Evolutionary conservation across 1,140 invertebrate genomes (phyloP).

Genomic region (Scaptomyza hsui): DNA sequence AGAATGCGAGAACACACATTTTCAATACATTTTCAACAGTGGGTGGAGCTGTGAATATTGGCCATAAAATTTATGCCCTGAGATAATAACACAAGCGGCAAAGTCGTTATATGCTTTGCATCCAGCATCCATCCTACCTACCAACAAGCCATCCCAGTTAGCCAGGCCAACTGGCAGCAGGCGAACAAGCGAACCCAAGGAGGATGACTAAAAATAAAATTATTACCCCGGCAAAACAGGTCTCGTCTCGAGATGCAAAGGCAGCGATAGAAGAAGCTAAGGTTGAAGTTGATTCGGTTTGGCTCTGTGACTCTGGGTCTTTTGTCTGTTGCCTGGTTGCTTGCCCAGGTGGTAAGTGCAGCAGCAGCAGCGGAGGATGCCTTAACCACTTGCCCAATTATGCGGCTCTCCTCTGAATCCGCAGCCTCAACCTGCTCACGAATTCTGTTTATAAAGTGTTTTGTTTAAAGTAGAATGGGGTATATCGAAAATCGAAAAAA

Average conservation of each 20-base stretch:
- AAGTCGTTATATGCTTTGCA: slow-evolving; percentile 67
- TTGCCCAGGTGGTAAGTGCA: slow-evolving; percentile 18
- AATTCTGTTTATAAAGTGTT: background rate
- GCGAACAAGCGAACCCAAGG: slow-evolving; percentile 22
- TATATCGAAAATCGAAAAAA: too few species aligned
- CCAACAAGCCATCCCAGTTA: slow-evolving; percentile 17
- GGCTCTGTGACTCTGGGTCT: background rate
- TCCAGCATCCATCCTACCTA: slow-evolving; percentile 27
- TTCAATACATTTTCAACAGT: slow-evolving; percentile 79
- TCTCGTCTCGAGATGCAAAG: slow-evolving; percentile 77
- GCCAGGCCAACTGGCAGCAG: slow-evolving; percentile 1
- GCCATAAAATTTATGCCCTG: slow-evolving; percentile 80
- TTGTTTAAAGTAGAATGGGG: background rate
- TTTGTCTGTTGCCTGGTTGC: background rate
- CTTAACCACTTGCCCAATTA: slow-evolving; percentile 47
- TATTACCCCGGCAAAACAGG: slow-evolving; percentile 75
- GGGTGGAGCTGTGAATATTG: slow-evolving; percentile 82
- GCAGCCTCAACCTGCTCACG: slow-evolving; percentile 4
- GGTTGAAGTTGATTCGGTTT: slow-evolving; percentile 24
- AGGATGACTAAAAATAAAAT: slow-evolving; percentile 78
- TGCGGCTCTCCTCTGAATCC: slow-evolving; percentile 19
- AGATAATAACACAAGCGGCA: slow-evolving; percentile 81
- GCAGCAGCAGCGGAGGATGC: slow-evolving; percentile 4
- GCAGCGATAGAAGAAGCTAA: slow-evolving; percentile 56
- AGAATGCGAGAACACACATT: slow-evolving; percentile 29